A percentile compares a stretch with the other conserved stretches of the same genome.
phyloP scores from a whole-genome alignment of 2,888 invertebrate species.

The Acheta domesticus region DNA sequence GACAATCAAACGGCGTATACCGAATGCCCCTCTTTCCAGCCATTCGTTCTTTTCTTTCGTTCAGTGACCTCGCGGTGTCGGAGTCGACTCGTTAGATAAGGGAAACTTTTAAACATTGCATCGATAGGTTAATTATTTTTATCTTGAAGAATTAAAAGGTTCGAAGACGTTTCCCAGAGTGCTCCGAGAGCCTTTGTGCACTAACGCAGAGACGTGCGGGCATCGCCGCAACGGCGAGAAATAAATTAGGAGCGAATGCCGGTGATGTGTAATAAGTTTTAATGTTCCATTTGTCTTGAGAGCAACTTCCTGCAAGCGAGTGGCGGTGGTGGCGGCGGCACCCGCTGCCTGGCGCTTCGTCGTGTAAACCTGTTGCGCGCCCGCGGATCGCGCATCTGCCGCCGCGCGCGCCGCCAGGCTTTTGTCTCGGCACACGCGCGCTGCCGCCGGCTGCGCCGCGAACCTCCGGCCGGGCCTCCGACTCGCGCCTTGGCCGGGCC shows the following conservation, averaged over 20 bases:
- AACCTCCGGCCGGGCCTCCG: background rate
- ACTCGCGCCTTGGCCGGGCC: too few species aligned
- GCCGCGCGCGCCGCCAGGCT: background rate
- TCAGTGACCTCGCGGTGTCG: too few species aligned
- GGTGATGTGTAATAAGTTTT: slow-evolving; percentile 22
- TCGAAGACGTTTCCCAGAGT: too few species aligned
- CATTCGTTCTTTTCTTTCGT: too few species aligned
- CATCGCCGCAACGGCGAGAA: background rate
- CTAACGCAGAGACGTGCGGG: background rate
- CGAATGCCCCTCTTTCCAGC: too few species aligned
- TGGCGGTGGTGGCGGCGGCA: background rate
- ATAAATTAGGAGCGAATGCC: slow-evolving; percentile 20
- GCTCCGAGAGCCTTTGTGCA: background rate
- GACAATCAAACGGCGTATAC: too few species aligned
- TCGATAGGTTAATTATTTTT: too few species aligned
- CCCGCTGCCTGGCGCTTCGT: background rate
- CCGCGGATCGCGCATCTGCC: background rate
- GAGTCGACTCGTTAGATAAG: too few species aligned
- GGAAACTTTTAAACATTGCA: too few species aligned
- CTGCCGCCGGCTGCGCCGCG: background rate
- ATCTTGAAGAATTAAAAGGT: too few species aligned
- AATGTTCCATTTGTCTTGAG: slow-evolving; percentile 24
- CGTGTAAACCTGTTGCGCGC: background rate
- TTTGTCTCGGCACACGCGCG: background rate
- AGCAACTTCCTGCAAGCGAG: background rate